phyloP scores from a whole-genome alignment of 2,113 vertebrate genomes.

The Osmerus mordax region DNA sequence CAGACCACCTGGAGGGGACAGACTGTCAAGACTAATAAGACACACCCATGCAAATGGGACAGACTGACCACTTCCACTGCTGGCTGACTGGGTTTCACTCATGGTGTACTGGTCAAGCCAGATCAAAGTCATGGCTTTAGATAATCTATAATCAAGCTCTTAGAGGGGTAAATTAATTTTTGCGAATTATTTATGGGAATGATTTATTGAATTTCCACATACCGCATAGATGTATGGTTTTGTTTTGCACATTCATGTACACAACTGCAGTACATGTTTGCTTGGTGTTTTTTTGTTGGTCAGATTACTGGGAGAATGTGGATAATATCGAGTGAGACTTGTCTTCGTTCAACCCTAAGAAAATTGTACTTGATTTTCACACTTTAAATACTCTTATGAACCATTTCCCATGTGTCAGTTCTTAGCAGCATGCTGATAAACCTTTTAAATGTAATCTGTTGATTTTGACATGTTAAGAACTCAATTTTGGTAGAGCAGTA shows the following conservation, averaged over 20 bases:
- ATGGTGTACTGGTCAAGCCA: slow-evolving; percentile 46
- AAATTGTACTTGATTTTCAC: slow-evolving; percentile 22
- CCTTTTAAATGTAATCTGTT: slow-evolving; percentile 11
- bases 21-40: slow-evolving; percentile 80
- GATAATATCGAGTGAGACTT: slow-evolving; percentile 13
- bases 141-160: slow-evolving; percentile 67
- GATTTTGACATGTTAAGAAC: background rate
- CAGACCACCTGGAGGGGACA: slow-evolving; percentile 88
- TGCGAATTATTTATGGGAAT: slow-evolving; percentile 79
- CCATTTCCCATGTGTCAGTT: slow-evolving; percentile 22
- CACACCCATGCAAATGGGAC: background rate
- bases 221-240: slow-evolving; percentile 48
- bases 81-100: slow-evolving; percentile 23
- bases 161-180: slow-evolving; percentile 63
- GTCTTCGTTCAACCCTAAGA: slow-evolving; percentile 30
- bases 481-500: background rate
- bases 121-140: slow-evolving; percentile 60
- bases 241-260: slow-evolving; percentile 83
- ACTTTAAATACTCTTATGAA: background rate
- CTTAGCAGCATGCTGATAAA: slow-evolving; percentile 12
- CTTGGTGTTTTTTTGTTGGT: slow-evolving; percentile 65
- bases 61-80: slow-evolving; percentile 19
- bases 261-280: slow-evolving; percentile 60
- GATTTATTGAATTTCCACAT: slow-evolving; percentile 43
- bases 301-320: slow-evolving; percentile 7